Base-by-base conservation (phyloP, 1,140 invertebrate genomes). In the Euura lappo region DNA sequence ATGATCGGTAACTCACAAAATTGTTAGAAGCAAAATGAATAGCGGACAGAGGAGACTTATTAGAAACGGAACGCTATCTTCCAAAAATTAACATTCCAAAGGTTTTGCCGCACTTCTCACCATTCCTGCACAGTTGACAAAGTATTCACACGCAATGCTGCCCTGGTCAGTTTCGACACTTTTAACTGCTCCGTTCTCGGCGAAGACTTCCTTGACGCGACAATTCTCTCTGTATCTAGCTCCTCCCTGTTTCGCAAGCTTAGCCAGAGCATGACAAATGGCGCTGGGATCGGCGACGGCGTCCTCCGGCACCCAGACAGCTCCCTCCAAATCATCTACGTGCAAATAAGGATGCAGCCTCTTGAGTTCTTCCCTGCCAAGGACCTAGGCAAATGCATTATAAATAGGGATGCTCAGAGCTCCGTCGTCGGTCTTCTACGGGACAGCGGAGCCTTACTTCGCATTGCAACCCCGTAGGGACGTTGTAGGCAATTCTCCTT, bases 81-180 rank as follows among this genome's bases (percentile, higher is more conserved):
- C 28, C 28, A 45, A 46, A 73, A 46, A 66, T 60, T 60, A 51
- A 45, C 0, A 28, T 28, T 28, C 28, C 28, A 28, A 28, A 28
- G 65, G n/a, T 60, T 65, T 70, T 60, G 69, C 66, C 44, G 60
- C 70, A 60, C 11, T 65, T 75, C 79, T 85, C 84, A 92, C 91
- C 92, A 93, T 92, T 77, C 93, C 93, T 74, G 92, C 90, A 85
- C 92, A 92, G 83, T 94, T 94, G 6, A 94, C 89, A 82, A 95
- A 93, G 83, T 92, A 92, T 86, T 94, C 91, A 85, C 93, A 94
- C 28, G 88, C 77, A 65, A 94, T 89, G 47, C 80, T 85, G 69
- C 93, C 93, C 75, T 83, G 78, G 71, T 87, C 87, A 4, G 93
- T 94, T 71, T 90, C 86, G 2, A 94, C 91, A 70, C 84, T 88